Conservation (phyloP, 1,140 invertebrate species). For the Macrobrachium nipponense region DNA sequence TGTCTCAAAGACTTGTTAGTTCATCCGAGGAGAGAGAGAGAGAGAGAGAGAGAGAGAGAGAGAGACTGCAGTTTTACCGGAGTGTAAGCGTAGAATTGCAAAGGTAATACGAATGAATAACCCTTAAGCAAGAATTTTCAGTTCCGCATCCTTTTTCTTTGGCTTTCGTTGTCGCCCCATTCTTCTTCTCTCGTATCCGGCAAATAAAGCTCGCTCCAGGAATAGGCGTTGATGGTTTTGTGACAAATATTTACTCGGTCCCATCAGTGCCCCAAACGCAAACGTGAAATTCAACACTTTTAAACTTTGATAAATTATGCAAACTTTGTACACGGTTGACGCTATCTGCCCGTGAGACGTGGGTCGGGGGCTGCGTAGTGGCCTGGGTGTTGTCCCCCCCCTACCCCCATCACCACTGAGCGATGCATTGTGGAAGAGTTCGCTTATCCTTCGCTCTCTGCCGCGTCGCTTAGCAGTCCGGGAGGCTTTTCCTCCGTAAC, state of each 20-base stretch:
- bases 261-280: slow-evolving; percentile 30
- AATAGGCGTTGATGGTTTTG: no score
- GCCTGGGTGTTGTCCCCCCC: not conserved
- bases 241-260: slow-evolving; percentile 38
- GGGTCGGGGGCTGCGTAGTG: not conserved
- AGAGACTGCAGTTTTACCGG: not conserved
- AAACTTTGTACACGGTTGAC: slow-evolving; percentile 32
- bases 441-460: not conserved
- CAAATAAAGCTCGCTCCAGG: no score
- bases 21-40: slow-evolving; percentile 6
- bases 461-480: not conserved
- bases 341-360: no score
- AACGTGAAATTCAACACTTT: slow-evolving; percentile 52
- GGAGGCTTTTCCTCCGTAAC: not conserved
- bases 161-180: no score
- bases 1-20: no score
- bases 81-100: not conserved
- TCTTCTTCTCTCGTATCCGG: no score
- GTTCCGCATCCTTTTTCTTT: no score
- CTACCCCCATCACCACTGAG: not conserved
- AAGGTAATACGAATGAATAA: not conserved
- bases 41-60: not conserved
- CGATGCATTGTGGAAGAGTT: not conserved
- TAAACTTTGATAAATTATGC: slow-evolving; percentile 59
- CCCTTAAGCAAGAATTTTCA: no score